These are phyloP conservation scores for Drosophila lacteicornis DNA, from an alignment of 1,140 invertebrate genomes.

Conservation along the genomic window DNA sequence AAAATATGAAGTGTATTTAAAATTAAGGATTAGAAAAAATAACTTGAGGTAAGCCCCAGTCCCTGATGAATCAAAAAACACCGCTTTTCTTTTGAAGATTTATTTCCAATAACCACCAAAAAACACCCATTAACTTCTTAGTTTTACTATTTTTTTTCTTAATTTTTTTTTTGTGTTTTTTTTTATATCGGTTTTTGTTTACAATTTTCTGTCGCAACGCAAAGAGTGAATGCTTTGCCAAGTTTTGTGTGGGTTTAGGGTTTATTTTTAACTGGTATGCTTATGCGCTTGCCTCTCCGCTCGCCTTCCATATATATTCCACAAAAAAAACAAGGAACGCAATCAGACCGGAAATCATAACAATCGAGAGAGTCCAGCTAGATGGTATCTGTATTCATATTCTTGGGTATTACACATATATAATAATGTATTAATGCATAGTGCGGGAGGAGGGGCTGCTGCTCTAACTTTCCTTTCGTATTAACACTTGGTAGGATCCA, in stretches of 20 bases:
- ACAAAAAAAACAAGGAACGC: conserved; percentile 16
- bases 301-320: background rate
- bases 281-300: conserved; percentile 1
- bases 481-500: conserved; percentile 24
- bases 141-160: conserved; percentile 32
- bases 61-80: background rate
- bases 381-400: conserved; percentile 13
- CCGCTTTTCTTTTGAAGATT: conserved; percentile 31
- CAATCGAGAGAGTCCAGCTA: conserved; percentile 21
- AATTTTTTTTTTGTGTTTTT: background rate
- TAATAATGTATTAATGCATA: conserved; percentile 12
- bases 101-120: conserved; percentile 54
- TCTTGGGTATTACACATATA: conserved; percentile 7
- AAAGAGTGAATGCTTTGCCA: conserved; percentile 1
- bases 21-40: too few species aligned
- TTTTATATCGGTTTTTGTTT: conserved; percentile 1
- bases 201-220: conserved; percentile 29
- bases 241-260: conserved; percentile 20
- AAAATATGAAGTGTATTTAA: background rate
- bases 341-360: conserved; percentile 35
- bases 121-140: conserved; percentile 48
- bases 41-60: too few species aligned
- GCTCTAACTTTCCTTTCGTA: conserved; percentile 10
- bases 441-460: conserved; percentile 3
- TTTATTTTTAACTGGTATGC: conserved; percentile 22